Conservation (phyloP, 2,113 vertebrate genomes). For the Strigops habroptila region DNA sequence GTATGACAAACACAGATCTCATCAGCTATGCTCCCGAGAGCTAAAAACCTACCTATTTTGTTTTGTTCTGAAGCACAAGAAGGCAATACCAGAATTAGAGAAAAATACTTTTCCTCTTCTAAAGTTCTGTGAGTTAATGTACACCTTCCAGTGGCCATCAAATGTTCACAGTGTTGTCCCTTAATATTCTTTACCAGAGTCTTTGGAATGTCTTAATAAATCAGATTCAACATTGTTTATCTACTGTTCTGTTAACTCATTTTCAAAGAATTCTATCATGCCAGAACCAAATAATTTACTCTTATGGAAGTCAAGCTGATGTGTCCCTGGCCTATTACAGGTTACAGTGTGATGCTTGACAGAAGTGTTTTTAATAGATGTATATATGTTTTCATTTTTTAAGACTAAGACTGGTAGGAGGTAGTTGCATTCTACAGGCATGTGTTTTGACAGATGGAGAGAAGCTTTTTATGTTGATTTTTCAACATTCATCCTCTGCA, state of each 20-base stretch:
- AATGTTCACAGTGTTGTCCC: background rate
- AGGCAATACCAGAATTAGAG: background rate
- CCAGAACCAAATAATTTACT: background rate
- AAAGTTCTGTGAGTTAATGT: background rate
- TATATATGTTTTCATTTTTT: slow-evolving; percentile 52
- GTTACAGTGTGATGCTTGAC: slow-evolving; percentile 16
- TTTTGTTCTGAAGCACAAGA: background rate
- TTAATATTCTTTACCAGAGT: background rate
- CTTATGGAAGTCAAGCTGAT: background rate
- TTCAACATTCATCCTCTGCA: slow-evolving; percentile 77
- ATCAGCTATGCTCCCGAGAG: background rate
- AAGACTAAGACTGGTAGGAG: slow-evolving; percentile 65
- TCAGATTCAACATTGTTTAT: background rate
- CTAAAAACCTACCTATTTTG: background rate
- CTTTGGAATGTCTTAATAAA: background rate
- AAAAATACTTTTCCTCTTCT: background rate
- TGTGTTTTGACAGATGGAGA: slow-evolving; percentile 82
- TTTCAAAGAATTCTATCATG: background rate
- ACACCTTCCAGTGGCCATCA: background rate
- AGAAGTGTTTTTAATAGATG: slow-evolving; percentile 64
- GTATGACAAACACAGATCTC: background rate
- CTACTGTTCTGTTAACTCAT: background rate
- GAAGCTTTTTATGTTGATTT: slow-evolving; percentile 78
- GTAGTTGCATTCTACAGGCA: slow-evolving; percentile 71
- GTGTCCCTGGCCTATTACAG: background rate